Evolutionary conservation across 2,888 invertebrate genomes (phyloP).

Genomic region (Temnothorax unifasciatus): DNA sequence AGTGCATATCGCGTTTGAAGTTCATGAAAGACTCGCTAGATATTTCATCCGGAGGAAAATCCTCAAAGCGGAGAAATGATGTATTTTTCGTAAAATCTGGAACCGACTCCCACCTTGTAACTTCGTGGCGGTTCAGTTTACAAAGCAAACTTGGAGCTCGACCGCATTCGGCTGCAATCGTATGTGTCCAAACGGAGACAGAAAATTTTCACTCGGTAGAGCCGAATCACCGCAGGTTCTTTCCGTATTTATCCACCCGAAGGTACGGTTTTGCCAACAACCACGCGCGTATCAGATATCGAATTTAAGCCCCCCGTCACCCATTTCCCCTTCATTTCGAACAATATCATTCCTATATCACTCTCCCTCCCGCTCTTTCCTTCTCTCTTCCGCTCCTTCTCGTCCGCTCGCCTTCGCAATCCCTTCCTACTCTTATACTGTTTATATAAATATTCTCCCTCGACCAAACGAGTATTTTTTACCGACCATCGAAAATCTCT

Average conservation of each 20-base stretch:
- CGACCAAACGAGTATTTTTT: constrained; percentile 22
- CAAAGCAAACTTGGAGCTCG: constrained; percentile 41
- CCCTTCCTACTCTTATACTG: neutral
- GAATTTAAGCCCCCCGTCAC: constrained; percentile 49
- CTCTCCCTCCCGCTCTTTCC: neutral
- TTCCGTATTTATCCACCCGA: constrained; percentile 39
- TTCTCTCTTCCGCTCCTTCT: neutral
- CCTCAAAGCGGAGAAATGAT: neutral
- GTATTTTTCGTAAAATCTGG: constrained; percentile 43
- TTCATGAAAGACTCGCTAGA: constrained; percentile 1
- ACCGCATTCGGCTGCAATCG: constrained; percentile 36
- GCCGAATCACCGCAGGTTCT: constrained; percentile 16
- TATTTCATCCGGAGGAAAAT: constrained; percentile 30
- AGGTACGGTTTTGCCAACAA: constrained; percentile 44
- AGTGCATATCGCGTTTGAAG: constrained; percentile 18
- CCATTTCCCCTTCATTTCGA: constrained; percentile 27
- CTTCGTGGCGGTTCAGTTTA: constrained; percentile 19
- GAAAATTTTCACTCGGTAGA: constrained; percentile 42
- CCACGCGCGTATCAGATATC: constrained; percentile 53
- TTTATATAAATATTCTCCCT: constrained; percentile 44
- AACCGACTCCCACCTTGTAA: constrained; percentile 10
- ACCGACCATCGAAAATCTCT: constrained; percentile 30
- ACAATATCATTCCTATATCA: constrained; percentile 41
- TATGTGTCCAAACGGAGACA: constrained; percentile 34
- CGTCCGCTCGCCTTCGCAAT: neutral